These are phyloP conservation scores for Aspidapion aeneum DNA, from an alignment of 2,888 invertebrate genomes.

Conservation along the genomic window DNA sequence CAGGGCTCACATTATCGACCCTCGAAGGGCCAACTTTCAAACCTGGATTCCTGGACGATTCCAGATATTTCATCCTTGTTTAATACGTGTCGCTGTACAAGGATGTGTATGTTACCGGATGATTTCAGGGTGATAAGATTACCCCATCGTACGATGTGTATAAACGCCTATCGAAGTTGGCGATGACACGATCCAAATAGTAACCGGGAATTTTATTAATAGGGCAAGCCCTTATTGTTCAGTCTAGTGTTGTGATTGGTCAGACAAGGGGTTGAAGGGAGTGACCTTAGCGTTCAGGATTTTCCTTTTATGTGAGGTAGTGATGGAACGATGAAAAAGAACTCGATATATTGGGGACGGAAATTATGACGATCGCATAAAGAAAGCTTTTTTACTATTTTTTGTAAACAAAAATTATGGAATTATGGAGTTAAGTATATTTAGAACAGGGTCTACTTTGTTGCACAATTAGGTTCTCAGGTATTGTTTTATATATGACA, in stretches of 20 bases:
- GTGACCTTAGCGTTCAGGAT: conserved; percentile 32
- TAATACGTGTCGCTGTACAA: background rate
- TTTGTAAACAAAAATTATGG: background rate
- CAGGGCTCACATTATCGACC: conserved; percentile 6
- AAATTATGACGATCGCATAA: no score
- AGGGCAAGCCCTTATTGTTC: conserved; percentile 58
- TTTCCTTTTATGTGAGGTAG: background rate
- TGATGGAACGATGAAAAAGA: background rate
- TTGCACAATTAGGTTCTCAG: no score
- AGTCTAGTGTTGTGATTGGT: conserved; percentile 42
- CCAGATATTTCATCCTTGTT: background rate
- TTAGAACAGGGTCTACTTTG: background rate
- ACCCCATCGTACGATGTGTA: background rate
- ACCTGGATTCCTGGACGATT: background rate
- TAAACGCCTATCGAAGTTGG: conserved; percentile 49
- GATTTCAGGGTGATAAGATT: background rate
- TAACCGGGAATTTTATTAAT: conserved; percentile 44
- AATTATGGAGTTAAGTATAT: no score
- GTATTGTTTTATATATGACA: no score
- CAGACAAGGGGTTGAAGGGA: conserved; percentile 23
- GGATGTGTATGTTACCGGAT: background rate
- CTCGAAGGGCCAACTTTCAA: background rate
- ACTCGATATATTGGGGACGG: background rate
- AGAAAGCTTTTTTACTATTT: background rate
- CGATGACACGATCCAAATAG: conserved; percentile 31